Evolutionary conservation across 2,888 invertebrate species (phyloP), one percentile per base, ranked within the genome.

Genomic region (Plebejus anna): DNA sequence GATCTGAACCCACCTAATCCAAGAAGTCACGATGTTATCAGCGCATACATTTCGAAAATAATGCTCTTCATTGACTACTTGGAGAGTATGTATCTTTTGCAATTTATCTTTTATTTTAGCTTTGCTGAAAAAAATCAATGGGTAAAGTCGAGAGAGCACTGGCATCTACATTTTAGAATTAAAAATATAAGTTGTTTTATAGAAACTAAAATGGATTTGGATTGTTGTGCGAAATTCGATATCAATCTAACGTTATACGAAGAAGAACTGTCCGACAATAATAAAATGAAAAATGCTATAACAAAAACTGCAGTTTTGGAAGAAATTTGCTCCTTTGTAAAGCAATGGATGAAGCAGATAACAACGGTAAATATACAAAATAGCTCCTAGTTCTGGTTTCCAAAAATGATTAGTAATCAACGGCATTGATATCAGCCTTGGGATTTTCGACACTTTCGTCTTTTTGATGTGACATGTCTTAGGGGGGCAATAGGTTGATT

Each of bases 321-420:
- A 79, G 91, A 94, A 83, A 95, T 96, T 0, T 97, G 97, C 84
- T 87, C 92, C 4, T 95, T 89, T 81, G 96, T 97, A 4, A 94
- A 95, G 77, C 91, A 94, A 79, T 97, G 97, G 97, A 93, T 95
- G 79, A 96, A 95, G 82, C 95, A 95, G 83, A 96, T 97, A 81
- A 96, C 97, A 85, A 95, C 95, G 89, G 97, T 96, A 85, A 87
- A 84, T 75, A 75, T 11, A 13, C 47, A 76, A 11, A 36, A 70
- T 13, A 66, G 16, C 16, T 59, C 7, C 0, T 61, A 61, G 4
- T 4, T 61, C 1, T 61, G 22, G 22, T 22, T 7, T 6, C 22
- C 59, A 59, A 22, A 6, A 57, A 57, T n/a, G n/a, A 57, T 57
- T 16, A 4, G 6, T 6, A 0, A 59, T 59, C n/a, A n/a, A 55